phyloP scores from a whole-genome alignment of 2,888 invertebrate genomes.

The Sialis lutaria region DNA sequence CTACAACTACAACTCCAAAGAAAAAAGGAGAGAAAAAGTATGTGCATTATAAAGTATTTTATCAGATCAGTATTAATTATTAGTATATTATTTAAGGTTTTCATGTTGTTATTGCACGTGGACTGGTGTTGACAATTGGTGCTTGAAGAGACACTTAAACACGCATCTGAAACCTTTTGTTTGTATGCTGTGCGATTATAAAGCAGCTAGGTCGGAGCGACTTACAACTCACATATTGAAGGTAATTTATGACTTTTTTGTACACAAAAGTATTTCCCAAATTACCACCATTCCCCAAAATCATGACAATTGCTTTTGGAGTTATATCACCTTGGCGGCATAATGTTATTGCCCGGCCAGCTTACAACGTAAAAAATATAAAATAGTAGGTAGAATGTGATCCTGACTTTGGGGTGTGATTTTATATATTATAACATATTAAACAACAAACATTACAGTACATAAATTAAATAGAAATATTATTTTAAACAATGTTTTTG shows the following conservation, averaged over 20 bases:
- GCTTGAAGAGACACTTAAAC: slow-evolving; percentile 78
- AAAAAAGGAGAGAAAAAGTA: slow-evolving; percentile 7
- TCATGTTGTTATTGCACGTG: slow-evolving; percentile 82
- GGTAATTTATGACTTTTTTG: slow-evolving; percentile 19
- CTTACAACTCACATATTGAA: slow-evolving; percentile 79
- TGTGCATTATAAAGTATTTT: neutral
- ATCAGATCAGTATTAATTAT: neutral
- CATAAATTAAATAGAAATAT: too few relatives aligned
- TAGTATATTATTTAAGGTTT: slow-evolving; percentile 16
- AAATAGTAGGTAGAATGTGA: too few relatives aligned
- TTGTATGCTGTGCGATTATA: slow-evolving; percentile 82
- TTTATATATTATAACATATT: too few relatives aligned
- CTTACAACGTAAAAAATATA: too few relatives aligned
- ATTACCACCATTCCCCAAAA: too few relatives aligned
- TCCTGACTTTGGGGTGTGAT: too few relatives aligned
- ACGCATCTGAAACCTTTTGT: slow-evolving; percentile 85
- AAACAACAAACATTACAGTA: too few relatives aligned
- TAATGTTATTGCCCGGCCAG: too few relatives aligned
- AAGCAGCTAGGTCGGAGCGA: slow-evolving; percentile 80
- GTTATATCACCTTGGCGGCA: too few relatives aligned
- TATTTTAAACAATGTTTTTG: neutral
- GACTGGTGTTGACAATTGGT: slow-evolving; percentile 90
- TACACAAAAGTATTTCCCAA: neutral
- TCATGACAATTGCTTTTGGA: too few relatives aligned
- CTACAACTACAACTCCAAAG: slow-evolving; percentile 1